Base-by-base conservation (phyloP, 2,113 vertebrate species). In the Cheirogaleus medius region DNA sequence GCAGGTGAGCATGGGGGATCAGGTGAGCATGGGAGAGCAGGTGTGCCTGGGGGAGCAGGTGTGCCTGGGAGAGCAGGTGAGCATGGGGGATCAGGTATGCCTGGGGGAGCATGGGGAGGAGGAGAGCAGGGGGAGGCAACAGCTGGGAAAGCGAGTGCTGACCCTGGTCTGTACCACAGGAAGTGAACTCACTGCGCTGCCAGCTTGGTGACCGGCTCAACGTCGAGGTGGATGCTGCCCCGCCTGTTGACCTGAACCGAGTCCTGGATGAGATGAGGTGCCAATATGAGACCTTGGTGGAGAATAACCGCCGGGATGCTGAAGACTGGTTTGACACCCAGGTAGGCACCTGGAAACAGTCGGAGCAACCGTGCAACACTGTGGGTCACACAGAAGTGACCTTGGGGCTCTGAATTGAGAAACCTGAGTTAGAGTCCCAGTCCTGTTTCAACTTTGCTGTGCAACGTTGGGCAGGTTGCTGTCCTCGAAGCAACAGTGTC, bases 191-290 rank as follows among this genome's bases (percentile, higher is more conserved):
- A 0, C 97, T 98, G 68, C 98, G 97, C 39, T 95, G 93, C 69
- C 98, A 99, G 85, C 96, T 99, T 15, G 97, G 97, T 5, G 98
- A 98, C 66, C 97, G 98, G 34, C 97, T 99, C 76, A 98, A 96
- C 0, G 98, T 99, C 0, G 98, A 99, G 94, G 96, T 99, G 83
- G 98, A 98, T 0, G 98, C 97, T 3, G 98, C 98, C 3, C 98
- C 98, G 0, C 96, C 97, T 0, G 95, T 97, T 8, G 98, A 99
- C 95, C 81, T 99, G 71, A 98, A 98, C 60, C 94, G 96, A 6
- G 95, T 98, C 34, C 97, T 99, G 95, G 96, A 97, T 18, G 98
- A 99, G 56, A 98, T 99, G 95, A 97, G 98, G 82, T 96, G 97
- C 27, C 98, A 99, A 77, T 98, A 99, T 4, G 98, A 98, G 89